Evolutionary conservation across 2,113 vertebrate genomes (phyloP), one percentile per base, ranked within the genome.

Genomic region (Centropus bengalensis): DNA sequence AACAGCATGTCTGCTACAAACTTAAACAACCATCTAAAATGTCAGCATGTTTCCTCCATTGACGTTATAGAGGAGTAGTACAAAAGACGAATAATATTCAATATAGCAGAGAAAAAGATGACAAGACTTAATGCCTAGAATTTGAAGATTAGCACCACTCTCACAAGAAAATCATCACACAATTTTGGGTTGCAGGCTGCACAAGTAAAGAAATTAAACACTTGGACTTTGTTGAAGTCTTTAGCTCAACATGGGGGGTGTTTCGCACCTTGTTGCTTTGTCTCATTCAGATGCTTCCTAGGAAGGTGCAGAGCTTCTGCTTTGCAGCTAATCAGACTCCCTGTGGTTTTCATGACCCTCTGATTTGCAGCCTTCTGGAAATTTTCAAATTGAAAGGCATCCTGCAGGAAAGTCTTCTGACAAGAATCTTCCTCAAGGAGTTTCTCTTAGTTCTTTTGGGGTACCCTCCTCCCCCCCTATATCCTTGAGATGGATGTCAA

Each of bases 401-500:
- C 8, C 27, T 80, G 14, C 0, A 1, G 12, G 22, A 10, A 82
- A 9, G 14, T 4, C 0, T 62, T 7, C n/a, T 73, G 49, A 51
- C 36, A 85, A 84, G 30, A 40, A 24, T 56, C 27, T 78, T 56
- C 44, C 15, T 56, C 28, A 49, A 40, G 38, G 63, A 84, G 68
- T 6, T 73, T 82, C 2, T 51, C 4, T 51, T 47, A 9, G 8
- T 38, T 87, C 26, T 9, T 33, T 71, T n/a, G 49, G 23, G 14
- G 28, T 10, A 0, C 36, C 36, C 16, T 45, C 16, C n/a, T n/a
- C 1, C 60, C 17, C 28, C 33, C 40, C 12, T 12, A 13, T 30
- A 49, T n/a, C 30, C 11, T 69, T 56, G n/a, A 2, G 7, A 1
- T 30, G 22, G 9, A 54, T 24, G n/a, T 10, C 69, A 77, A 81